phyloP scores from a whole-genome alignment of 2,797 vertebrate species.

The Leucoraja ocellata region DNA sequence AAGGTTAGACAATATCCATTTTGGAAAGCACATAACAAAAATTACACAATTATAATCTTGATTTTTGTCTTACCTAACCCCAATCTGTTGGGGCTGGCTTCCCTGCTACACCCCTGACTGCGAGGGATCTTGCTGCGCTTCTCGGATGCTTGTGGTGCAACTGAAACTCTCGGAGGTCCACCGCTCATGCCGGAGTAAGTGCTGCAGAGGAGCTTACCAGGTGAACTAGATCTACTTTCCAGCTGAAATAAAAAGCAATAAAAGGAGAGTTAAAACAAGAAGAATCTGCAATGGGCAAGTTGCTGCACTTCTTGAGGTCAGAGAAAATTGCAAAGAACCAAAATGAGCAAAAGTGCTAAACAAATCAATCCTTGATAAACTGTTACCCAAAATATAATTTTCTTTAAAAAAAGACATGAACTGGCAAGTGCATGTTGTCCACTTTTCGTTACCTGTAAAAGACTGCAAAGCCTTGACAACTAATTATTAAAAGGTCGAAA shows the following conservation, averaged over 20 bases:
- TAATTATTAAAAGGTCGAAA: not conserved
- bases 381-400: not conserved
- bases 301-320: too few relatives aligned
- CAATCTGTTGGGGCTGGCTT: conserved; percentile 86
- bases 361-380: not conserved
- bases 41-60: not conserved
- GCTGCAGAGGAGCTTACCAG: conserved; percentile 82
- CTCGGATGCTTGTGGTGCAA: conserved; percentile 68
- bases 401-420: not conserved
- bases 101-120: conserved; percentile 93
- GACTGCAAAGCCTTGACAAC: not conserved
- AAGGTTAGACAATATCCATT: not conserved
- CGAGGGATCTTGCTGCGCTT: conserved; percentile 85
- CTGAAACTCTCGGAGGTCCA: conserved; percentile 63
- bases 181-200: conserved; percentile 68
- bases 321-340: not conserved
- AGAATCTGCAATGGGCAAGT: too few relatives aligned
- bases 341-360: not conserved
- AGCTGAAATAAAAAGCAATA: conserved; percentile 57
- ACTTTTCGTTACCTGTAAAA: conserved; percentile 17
- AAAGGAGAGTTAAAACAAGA: not conserved
- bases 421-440: not conserved
- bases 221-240: conserved; percentile 92
- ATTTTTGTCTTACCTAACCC: conserved; percentile 75
- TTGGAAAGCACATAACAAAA: conserved; percentile 8